Evolutionary conservation across 2,797 vertebrate species (phyloP).

Genomic region (Gymnoscopelus microlampas): DNA sequence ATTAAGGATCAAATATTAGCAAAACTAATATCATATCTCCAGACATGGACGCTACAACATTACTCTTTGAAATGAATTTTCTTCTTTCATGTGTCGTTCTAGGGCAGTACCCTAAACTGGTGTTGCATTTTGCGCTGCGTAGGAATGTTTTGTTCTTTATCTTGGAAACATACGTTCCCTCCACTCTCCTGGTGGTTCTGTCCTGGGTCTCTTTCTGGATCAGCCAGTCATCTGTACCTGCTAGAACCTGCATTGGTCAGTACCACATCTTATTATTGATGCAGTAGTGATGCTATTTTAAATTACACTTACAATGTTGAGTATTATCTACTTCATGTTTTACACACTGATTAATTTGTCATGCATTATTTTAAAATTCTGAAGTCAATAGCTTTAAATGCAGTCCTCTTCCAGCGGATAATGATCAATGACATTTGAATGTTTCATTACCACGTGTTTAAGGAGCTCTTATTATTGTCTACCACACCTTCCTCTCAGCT

Average conservation of each 20-base stretch:
- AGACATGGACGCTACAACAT: background rate
- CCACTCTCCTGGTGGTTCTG: slow-evolving; percentile 89
- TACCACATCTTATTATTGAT: background rate
- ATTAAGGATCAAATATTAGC: too few species aligned
- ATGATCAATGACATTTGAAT: too few species aligned
- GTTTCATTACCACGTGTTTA: too few species aligned
- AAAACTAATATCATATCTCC: background rate
- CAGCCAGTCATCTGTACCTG: slow-evolving; percentile 92
- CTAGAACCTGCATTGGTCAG: slow-evolving; percentile 90
- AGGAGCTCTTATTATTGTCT: too few species aligned
- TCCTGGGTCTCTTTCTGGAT: slow-evolving; percentile 97
- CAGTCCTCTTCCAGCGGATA: too few species aligned
- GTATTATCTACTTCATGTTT: too few species aligned
- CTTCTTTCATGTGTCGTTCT: slow-evolving; percentile 20
- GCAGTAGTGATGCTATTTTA: too few species aligned
- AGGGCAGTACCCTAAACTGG: slow-evolving; percentile 91
- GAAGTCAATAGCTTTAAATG: too few species aligned
- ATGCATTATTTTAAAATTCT: too few species aligned
- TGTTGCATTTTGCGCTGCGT: slow-evolving; percentile 90
- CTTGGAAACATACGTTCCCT: slow-evolving; percentile 91
- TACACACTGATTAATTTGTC: too few species aligned
- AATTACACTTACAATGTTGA: too few species aligned
- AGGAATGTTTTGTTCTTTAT: slow-evolving; percentile 93
- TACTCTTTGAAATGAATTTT: background rate
- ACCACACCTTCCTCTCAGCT: too few species aligned